A percentile compares a stretch with the other conserved stretches of the same genome.
Evolutionary conservation across 2,797 vertebrate species (phyloP).

Genomic region (Poeciliopsis infans): DNA sequence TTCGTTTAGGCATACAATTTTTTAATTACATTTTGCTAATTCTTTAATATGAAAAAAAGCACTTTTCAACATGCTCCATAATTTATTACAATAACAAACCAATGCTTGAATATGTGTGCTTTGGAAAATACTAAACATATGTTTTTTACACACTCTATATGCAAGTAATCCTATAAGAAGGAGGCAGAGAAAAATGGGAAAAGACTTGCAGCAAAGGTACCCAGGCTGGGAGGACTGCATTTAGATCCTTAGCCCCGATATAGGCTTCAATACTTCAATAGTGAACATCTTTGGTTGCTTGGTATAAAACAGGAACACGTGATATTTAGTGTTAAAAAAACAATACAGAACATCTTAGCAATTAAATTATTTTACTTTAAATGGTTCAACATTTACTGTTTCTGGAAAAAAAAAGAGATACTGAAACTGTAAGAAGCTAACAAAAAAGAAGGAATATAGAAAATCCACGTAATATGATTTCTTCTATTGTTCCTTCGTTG

Average conservation of each 20-base stretch:
- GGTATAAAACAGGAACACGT: background rate
- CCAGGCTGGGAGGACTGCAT: too few relatives aligned
- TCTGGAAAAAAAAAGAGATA: background rate
- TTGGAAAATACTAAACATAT: background rate
- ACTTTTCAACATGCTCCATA: background rate
- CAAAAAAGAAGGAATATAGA: background rate
- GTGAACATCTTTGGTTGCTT: background rate
- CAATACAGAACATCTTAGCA: background rate
- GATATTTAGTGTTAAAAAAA: background rate
- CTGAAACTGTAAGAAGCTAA: background rate
- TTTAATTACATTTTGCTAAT: background rate
- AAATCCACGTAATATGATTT: background rate
- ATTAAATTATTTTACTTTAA: background rate
- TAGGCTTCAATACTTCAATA: background rate
- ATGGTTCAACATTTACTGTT: background rate
- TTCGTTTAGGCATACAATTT: background rate
- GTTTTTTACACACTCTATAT: too few relatives aligned
- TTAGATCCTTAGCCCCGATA: too few relatives aligned
- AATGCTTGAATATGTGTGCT: background rate
- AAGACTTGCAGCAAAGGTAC: too few relatives aligned
- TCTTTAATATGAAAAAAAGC: background rate
- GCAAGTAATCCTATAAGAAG: too few relatives aligned
- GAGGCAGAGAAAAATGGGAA: too few relatives aligned
- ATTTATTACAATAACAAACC: background rate
- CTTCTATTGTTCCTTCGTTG: background rate